phyloP scores from a whole-genome alignment of 2,113 vertebrate genomes.

The Brienomyrus brachyistius region DNA sequence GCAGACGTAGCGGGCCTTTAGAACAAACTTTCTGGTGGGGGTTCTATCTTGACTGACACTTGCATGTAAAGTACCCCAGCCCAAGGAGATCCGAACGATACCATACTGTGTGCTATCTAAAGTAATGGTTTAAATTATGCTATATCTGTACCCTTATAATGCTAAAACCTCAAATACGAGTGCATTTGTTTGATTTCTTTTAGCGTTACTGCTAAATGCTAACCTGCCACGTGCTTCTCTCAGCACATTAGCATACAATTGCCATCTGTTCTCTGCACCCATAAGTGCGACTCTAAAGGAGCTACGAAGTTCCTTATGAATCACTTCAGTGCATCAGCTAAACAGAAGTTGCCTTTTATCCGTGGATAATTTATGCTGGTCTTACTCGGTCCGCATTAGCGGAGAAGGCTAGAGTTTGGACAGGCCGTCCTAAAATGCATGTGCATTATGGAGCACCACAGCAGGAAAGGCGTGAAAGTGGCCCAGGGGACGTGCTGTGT shows the following conservation, averaged over 20 bases:
- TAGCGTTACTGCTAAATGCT: not conserved
- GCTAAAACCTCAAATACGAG: not conserved
- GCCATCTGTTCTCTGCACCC: not conserved
- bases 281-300: too few species aligned
- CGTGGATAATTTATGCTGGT: not conserved
- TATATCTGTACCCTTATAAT: not conserved
- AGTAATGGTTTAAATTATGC: not conserved
- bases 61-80: not conserved
- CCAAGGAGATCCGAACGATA: not conserved
- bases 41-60: not conserved
- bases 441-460: not conserved
- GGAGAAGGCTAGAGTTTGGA: not conserved
- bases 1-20: not conserved
- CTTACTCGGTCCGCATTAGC: not conserved
- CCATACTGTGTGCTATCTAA: not conserved
- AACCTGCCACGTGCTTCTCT: too few species aligned
- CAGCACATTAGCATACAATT: not conserved
- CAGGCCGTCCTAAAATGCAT: not conserved
- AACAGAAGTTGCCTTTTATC: not conserved
- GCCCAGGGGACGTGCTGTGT: not conserved
- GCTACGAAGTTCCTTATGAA: not conserved
- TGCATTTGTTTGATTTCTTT: not conserved
- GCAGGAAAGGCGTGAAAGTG: not conserved
- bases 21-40: not conserved
- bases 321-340: not conserved